phyloP scores from a whole-genome alignment of 2,797 vertebrate genomes.

The Jordanella pulchra region DNA sequence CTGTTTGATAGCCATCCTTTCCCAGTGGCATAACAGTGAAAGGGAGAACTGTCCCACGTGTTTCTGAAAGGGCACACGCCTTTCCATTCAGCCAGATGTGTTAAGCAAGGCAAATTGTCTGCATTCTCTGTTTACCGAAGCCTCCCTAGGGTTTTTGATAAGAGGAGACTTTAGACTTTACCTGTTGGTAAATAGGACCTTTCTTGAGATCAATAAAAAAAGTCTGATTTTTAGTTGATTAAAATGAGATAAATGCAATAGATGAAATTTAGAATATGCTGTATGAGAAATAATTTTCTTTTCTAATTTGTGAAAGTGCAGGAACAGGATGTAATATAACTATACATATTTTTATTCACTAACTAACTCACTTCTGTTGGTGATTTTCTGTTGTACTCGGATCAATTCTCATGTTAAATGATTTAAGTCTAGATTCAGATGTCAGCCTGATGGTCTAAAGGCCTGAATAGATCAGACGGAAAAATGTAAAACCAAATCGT shows the following conservation, averaged over 20 bases:
- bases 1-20: constrained; percentile 67
- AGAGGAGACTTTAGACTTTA: constrained; percentile 64
- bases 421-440: not conserved
- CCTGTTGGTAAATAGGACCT: constrained; percentile 35
- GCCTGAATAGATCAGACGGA: not conserved
- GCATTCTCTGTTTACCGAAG: constrained; percentile 56
- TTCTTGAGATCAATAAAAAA: constrained; percentile 19
- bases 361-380: not conserved
- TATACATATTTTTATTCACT: not conserved
- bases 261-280: not conserved
- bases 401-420: not conserved
- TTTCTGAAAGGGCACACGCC: constrained; percentile 75
- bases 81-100: constrained; percentile 82
- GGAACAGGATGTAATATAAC: not conserved
- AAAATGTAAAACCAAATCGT: no score
- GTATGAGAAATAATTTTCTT: not conserved
- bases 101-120: constrained; percentile 68
- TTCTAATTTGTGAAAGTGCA: not conserved
- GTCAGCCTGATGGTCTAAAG: not conserved
- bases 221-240: constrained; percentile 7
- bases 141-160: constrained; percentile 60
- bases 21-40: constrained; percentile 67
- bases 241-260: not conserved
- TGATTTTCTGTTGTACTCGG: not conserved
- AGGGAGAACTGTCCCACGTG: constrained; percentile 68